phyloP scores from a whole-genome alignment of 2,888 invertebrate genomes.

The Lordiphosa fenestrarum region DNA sequence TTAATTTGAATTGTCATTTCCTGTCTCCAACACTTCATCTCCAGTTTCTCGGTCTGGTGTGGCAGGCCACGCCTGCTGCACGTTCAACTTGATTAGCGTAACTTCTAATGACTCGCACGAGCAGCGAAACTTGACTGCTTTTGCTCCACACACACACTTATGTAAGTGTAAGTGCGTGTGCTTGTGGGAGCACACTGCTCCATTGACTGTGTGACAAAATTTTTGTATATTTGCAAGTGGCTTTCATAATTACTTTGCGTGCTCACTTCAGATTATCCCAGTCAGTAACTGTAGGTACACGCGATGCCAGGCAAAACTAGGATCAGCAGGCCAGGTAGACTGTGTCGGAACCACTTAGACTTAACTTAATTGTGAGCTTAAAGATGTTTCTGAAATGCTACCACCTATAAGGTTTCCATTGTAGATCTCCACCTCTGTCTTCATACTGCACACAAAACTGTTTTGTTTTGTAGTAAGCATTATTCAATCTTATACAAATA shows the following conservation, averaged over 20 bases:
- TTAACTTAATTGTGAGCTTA: no score
- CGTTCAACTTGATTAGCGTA: slow-evolving; percentile 75
- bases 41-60: slow-evolving; percentile 36
- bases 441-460: neutral
- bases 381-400: no score
- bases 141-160: slow-evolving; percentile 41
- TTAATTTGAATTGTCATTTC: slow-evolving; percentile 75
- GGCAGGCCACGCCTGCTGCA: slow-evolving; percentile 26
- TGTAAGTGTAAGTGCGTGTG: slow-evolving; percentile 12
- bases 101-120: slow-evolving; percentile 73
- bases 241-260: slow-evolving; percentile 72
- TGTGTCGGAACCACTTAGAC: no score
- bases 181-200: slow-evolving; percentile 22
- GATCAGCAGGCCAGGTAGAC: no score
- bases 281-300: no score
- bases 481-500: slow-evolving; percentile 64
- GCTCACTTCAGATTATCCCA: slow-evolving; percentile 52
- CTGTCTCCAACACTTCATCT: slow-evolving; percentile 63
- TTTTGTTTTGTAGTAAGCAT: slow-evolving; percentile 53
- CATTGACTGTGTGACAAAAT: slow-evolving; percentile 6
- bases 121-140: slow-evolving; percentile 34
- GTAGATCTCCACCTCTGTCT: no score
- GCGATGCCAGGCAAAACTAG: no score
- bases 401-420: no score
- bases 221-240: slow-evolving; percentile 63